Percentiles rank a stretch among this genome's conserved stretches.
Conservation (phyloP, 1,140 invertebrate genomes). For the Monochamus saltuarius region DNA sequence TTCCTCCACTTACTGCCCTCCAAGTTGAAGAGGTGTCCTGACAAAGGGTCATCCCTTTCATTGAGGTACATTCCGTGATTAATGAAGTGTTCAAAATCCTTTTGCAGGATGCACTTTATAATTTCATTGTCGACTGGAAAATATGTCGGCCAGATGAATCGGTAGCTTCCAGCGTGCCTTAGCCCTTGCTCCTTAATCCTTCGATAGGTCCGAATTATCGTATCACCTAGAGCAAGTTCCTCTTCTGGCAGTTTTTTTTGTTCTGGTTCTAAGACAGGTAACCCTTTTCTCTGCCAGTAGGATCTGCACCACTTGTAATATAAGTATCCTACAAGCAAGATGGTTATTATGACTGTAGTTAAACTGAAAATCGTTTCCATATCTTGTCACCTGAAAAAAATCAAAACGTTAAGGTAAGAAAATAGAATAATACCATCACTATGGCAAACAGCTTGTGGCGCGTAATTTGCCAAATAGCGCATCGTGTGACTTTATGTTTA, state of each 20-base stretch:
- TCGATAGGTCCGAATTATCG: constrained; percentile 37
- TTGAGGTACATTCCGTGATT: constrained; percentile 50
- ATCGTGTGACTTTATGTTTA: no score
- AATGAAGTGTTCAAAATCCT: constrained; percentile 55
- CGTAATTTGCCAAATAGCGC: no score
- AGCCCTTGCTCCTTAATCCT: constrained; percentile 39
- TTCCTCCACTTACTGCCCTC: constrained; percentile 54
- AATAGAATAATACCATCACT: no score
- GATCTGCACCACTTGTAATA: constrained; percentile 36
- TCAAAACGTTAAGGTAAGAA: no score
- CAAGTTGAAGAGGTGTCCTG: constrained; percentile 52
- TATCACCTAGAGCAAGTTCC: constrained; percentile 32
- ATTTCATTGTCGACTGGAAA: constrained; percentile 53
- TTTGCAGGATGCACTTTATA: constrained; percentile 52
- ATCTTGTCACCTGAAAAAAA: no score
- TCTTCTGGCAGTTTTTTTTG: constrained; percentile 31
- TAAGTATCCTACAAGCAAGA: constrained; percentile 5
- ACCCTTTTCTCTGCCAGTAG: constrained; percentile 51
- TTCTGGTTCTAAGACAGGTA: constrained; percentile 46
- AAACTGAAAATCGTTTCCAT: no score
- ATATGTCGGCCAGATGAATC: constrained; percentile 17
- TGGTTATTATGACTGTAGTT: no score
- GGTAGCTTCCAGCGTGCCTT: constrained; percentile 26
- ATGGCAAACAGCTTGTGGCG: no score
- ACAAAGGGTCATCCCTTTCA: constrained; percentile 52